Base-by-base conservation (phyloP, 2,113 vertebrate genomes). In the Acanthisitta chloris region DNA sequence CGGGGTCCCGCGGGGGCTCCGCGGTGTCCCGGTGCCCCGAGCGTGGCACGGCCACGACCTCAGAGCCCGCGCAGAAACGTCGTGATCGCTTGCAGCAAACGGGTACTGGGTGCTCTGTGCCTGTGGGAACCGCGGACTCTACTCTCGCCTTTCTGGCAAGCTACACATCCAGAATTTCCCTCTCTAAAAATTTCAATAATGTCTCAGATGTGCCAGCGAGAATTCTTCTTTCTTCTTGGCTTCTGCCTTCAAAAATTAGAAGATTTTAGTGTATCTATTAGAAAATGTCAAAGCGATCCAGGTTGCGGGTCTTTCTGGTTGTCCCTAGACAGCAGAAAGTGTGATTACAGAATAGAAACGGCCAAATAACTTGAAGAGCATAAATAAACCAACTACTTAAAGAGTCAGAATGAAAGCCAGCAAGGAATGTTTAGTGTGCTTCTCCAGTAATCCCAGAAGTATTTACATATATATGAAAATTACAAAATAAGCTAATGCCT, bases 241-340 rank as follows among this genome's bases (percentile, higher is more conserved):
- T 55, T 36, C 40, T 67, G 28, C 46, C 34, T 73, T 71, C 19
- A 42, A 46, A 55, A 84, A 34, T 43, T 1, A 14, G 25, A 31
- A 38, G 28, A 12, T 65, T 66, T 72, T 59, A 17, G 54, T 26
- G 40, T 40, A 4, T 58, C 16, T 7, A 31, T 46, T 83, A 29
- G 51, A n/a, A 70, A 74, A 83, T 21, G 4, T 28, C 26, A 0
- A 29, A 77, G 81, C 17, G 43, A 17, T 77, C 73, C 8, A 14
- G 87, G 43, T 29, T 90, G 62, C 58, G 17, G 51, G 4, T 66
- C 71, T 91, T 77, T 80, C 46, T 36, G 31, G 71, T 20, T 58
- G 59, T 77, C 90, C 85, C 94, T 81, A 81, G 92, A 96, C 40
- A 96, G 88, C 88, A 88, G 93, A 92, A 67, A 67, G 72, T 81